Percentiles rank a stretch among this genome's conserved stretches.
Evolutionary conservation across 1,140 invertebrate species (phyloP).

Genomic region (Procambarus virginalis): DNA sequence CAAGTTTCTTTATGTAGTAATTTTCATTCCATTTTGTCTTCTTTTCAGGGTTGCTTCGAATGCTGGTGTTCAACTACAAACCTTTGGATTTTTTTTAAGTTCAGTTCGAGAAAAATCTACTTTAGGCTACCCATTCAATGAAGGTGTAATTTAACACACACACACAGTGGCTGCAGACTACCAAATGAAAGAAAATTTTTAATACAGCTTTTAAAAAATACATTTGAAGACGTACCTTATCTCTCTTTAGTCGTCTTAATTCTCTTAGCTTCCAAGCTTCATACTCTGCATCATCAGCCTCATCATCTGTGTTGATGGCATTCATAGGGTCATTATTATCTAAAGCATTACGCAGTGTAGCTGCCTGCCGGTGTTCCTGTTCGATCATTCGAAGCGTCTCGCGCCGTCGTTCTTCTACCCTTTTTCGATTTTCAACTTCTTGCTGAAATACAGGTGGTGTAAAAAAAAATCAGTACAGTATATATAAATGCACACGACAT

Average conservation of each 20-base stretch:
- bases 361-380: conserved; percentile 57
- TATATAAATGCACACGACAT: too few species aligned
- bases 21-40: too few species aligned
- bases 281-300: conserved; percentile 98
- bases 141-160: too few species aligned
- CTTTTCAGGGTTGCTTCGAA: too few species aligned
- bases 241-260: conserved; percentile 95
- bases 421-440: conserved; percentile 84
- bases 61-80: background rate
- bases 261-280: conserved; percentile 98
- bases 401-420: conserved; percentile 86
- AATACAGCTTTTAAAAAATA: too few species aligned
- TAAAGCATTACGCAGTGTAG: conserved; percentile 6
- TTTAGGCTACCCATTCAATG: too few species aligned
- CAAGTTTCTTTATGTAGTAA: too few species aligned
- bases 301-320: conserved; percentile 96
- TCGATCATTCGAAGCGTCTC: conserved; percentile 85
- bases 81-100: conserved; percentile 92
- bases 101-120: conserved; percentile 79
- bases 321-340: conserved; percentile 76
- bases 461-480: too few species aligned
- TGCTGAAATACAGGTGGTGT: conserved; percentile 70
- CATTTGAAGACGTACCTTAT: conserved; percentile 82
- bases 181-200: too few species aligned
- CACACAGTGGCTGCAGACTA: too few species aligned